These are phyloP conservation scores for Agrochola macilenta DNA, from an alignment of 2,888 invertebrate species.

Conservation along the genomic window DNA sequence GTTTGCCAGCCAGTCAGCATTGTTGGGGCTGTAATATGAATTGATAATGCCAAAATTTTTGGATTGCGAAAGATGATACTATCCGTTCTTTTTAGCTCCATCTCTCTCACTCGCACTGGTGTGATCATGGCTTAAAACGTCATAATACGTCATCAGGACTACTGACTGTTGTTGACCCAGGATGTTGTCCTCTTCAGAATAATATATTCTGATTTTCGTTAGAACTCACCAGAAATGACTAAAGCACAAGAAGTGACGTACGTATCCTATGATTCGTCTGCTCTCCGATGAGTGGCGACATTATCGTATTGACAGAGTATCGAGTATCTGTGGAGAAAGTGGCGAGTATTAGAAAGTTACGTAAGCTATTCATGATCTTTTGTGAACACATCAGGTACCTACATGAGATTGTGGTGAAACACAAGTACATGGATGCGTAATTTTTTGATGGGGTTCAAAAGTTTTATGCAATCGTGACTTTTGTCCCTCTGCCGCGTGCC, in stretches of 20 bases:
- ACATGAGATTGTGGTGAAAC: constrained; percentile 24
- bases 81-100: neutral
- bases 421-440: constrained; percentile 7
- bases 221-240: neutral
- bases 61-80: neutral
- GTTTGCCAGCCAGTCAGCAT: neutral
- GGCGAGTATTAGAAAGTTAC: constrained; percentile 49
- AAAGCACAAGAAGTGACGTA: constrained; percentile 21
- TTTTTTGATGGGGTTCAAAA: neutral
- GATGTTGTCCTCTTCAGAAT: neutral
- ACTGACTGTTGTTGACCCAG: too few relatives aligned
- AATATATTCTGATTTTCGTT: neutral
- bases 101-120: neutral
- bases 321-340: constrained; percentile 61
- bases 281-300: constrained; percentile 40
- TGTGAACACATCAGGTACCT: constrained; percentile 34
- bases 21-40: neutral
- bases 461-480: neutral
- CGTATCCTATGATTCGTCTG: constrained; percentile 20
- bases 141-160: neutral
- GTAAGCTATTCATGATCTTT: constrained; percentile 49
- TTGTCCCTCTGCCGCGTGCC: neutral
- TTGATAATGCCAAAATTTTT: neutral
- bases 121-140: too few relatives aligned
- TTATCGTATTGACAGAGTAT: constrained; percentile 62